phyloP scores from a whole-genome alignment of 1,140 invertebrate genomes.

The Teleopsis dalmanni region DNA sequence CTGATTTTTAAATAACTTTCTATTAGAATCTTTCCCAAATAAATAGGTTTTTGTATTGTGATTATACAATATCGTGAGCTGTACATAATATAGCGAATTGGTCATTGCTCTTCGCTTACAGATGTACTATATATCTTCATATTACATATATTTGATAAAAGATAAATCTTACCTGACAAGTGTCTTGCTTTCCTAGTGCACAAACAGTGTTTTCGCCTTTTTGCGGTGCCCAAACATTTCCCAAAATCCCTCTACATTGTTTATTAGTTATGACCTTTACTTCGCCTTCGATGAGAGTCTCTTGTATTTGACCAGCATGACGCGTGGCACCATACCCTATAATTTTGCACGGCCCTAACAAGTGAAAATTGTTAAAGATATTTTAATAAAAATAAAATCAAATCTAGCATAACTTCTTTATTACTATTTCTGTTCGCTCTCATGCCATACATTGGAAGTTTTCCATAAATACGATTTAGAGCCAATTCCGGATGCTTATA shows the following conservation, averaged over 20 bases:
- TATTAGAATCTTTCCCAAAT: too few species aligned
- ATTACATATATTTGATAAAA: too few species aligned
- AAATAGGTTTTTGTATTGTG: too few species aligned
- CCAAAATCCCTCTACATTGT: constrained; percentile 29
- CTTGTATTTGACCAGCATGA: constrained; percentile 28
- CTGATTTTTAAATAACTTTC: too few species aligned
- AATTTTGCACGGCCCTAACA: constrained; percentile 25
- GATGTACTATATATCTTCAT: too few species aligned
- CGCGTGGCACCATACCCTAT: constrained; percentile 36
- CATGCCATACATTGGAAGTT: constrained; percentile 25
- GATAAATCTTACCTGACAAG: constrained; percentile 27
- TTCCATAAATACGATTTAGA: constrained; percentile 17
- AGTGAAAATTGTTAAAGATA: background rate
- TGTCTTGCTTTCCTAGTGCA: constrained; percentile 35
- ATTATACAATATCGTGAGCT: too few species aligned
- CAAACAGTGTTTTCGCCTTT: constrained; percentile 34
- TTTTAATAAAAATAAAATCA: constrained; percentile 2
- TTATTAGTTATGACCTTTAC: constrained; percentile 29
- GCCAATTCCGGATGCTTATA: constrained; percentile 12
- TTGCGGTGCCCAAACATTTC: constrained; percentile 36
- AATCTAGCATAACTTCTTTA: background rate
- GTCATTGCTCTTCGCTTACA: background rate
- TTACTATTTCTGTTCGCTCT: constrained; percentile 26
- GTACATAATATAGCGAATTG: too few species aligned
- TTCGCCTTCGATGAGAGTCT: constrained; percentile 26